A percentile compares a stretch with the other conserved stretches of the same genome.
Evolutionary conservation across 2,797 vertebrate species (phyloP).

Genomic region (Podarcis lilfordi): DNA sequence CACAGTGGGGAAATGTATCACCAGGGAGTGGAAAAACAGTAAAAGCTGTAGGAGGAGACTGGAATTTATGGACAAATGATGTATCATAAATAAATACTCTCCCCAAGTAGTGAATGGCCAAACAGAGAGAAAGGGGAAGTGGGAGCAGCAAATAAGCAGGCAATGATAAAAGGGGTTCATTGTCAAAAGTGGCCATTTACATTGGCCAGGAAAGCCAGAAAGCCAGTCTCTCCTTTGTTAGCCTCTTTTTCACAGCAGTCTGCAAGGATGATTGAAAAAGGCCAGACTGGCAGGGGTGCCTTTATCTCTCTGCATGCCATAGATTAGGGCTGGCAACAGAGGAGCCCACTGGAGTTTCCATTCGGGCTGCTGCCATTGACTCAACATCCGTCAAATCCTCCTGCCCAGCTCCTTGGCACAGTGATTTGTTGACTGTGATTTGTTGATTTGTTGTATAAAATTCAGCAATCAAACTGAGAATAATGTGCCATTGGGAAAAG

Average conservation of each 20-base stretch:
- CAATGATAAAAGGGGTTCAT: slow-evolving; percentile 1
- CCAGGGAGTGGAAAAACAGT: neutral
- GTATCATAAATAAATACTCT: neutral
- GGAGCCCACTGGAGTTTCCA: neutral
- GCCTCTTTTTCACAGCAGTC: neutral
- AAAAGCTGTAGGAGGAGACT: neutral
- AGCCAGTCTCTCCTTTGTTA: neutral
- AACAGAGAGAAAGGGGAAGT: neutral
- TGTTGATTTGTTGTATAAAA: neutral
- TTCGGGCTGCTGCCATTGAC: neutral
- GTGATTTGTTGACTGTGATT: neutral
- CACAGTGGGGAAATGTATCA: neutral
- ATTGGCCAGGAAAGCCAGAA: neutral
- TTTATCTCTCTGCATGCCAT: neutral
- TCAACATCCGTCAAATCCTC: neutral
- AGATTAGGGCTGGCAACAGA: neutral
- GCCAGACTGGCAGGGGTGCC: rapidly evolving
- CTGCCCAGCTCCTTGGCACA: neutral
- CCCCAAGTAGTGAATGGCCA: neutral
- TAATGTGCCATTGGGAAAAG: neutral
- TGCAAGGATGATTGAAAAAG: neutral
- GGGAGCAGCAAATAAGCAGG: slow-evolving; percentile 10
- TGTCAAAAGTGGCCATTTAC: neutral
- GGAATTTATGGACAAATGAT: neutral
- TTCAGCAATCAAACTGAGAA: slow-evolving; percentile 1